Percentiles rank a stretch among this genome's conserved stretches.
Evolutionary conservation across 92 coral and sea anemone genomes (phyloP).

Genomic region (Parazoanthus swiftii): DNA sequence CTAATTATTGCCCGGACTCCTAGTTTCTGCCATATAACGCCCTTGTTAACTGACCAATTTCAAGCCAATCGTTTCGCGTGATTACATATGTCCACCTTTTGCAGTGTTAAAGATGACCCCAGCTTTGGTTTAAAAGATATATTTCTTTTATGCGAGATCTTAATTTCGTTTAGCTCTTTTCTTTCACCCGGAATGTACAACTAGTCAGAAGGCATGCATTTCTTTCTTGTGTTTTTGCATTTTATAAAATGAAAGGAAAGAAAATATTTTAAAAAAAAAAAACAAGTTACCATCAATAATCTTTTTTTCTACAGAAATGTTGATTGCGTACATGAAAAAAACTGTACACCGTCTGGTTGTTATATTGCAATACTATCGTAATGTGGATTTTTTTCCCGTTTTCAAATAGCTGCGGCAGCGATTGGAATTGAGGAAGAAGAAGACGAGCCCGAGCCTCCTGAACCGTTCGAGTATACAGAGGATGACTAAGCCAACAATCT

Average conservation of each 20-base stretch:
- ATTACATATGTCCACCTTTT: too few species aligned
- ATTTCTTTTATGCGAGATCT: too few species aligned
- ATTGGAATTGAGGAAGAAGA: conserved; percentile 89
- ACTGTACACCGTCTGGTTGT: too few species aligned
- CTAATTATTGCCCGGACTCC: not conserved
- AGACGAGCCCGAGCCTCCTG: conserved; percentile 97
- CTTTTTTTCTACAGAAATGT: too few species aligned
- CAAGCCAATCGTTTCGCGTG: too few species aligned
- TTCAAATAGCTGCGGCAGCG: conserved; percentile 75
- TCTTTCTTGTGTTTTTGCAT: not conserved
- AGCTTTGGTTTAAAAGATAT: too few species aligned
- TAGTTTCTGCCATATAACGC: too few species aligned
- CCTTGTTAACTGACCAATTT: too few species aligned
- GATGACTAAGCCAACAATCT: conserved; percentile 61
- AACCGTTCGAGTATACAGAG: conserved; percentile 92
- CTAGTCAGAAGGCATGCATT: not conserved
- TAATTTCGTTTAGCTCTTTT: not conserved
- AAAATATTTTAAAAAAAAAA: too few species aligned
- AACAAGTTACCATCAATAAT: not conserved
- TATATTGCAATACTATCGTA: not conserved
- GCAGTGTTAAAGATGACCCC: too few species aligned
- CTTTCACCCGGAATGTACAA: not conserved
- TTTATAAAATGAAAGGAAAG: not conserved
- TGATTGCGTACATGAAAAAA: too few species aligned
- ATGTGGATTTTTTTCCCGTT: not conserved